Base-by-base conservation (phyloP, 2,797 vertebrate species). In the Cephalopachus bancanus region DNA sequence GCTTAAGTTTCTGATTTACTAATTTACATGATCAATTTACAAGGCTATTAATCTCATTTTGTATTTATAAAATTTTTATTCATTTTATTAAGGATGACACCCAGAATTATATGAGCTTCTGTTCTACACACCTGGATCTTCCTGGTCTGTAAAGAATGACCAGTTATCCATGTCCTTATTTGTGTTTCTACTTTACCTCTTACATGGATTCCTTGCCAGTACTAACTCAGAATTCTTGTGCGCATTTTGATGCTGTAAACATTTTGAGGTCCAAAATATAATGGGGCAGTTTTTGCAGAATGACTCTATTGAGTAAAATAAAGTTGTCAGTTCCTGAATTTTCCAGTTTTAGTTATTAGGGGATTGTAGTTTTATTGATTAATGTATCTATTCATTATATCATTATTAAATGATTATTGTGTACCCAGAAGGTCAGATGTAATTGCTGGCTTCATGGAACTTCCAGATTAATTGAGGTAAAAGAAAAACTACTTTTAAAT, bases 401-500 rank as follows among this genome's bases (percentile, higher is more conserved):
- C 10, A 69, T 71, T 72, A 11, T 15, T 69, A 17, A 67, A n/a
- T 88, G 12, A 24, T 9, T 84, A 53, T 67, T 75, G 16, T 37
- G 1, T n/a, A 57, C 0, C 2, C 0, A 69, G 76, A 3, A 83
- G 24, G 0, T 8, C 62, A 80, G 8, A 37, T 11, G 10, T 30
- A 3, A 1, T 14, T 37, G 1, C 26, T 71, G 5, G 17, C 2
- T 64, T 51, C 20, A 26, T 19, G 14, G 22, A 74, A 1, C 3
- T 69, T 67, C 12, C 30, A 30, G 0, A 71, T 80, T 59, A 71
- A 2, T 26, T 30, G 26, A 83, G 9, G 0, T 24, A 83, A 84
- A 88, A 90, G 19, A 44, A 11, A 91, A 95, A 20, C 10, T 67
- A 5, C 33, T 67, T 69, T 84, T 78, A 84, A 92, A 69, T 79